Evolutionary conservation across 2,888 invertebrate genomes (phyloP).

Genomic region (Nemurella pictetii): DNA sequence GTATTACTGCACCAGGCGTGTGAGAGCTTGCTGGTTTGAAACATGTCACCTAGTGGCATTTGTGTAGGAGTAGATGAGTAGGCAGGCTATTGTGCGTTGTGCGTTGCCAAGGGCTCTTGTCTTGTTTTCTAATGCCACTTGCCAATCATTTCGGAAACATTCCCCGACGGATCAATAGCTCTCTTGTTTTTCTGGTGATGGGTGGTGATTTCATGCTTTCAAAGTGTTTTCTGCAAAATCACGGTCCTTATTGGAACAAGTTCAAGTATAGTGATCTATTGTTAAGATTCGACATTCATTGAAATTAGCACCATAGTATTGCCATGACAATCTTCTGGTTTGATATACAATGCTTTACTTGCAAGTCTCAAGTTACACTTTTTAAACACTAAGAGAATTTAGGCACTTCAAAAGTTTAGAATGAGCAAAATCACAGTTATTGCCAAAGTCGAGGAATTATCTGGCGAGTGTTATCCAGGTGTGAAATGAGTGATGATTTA

Average conservation of each 20-base stretch:
- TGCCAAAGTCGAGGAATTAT: neutral
- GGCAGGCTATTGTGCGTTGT: constrained; percentile 45
- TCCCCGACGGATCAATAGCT: constrained; percentile 46
- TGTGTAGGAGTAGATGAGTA: constrained; percentile 42
- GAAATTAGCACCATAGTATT: no score
- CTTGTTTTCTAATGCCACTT: constrained; percentile 50
- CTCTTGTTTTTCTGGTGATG: constrained; percentile 1
- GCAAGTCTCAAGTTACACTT: no score
- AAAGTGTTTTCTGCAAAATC: constrained; percentile 29
- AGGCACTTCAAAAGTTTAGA: no score
- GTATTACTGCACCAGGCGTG: no score
- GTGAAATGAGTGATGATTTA: neutral
- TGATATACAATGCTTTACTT: no score
- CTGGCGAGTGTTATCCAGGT: neutral
- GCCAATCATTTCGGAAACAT: constrained; percentile 53
- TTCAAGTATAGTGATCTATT: no score
- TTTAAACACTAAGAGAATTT: no score
- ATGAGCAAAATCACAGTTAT: no score
- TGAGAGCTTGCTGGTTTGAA: no score
- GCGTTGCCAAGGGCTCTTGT: constrained; percentile 52
- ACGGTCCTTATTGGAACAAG: neutral
- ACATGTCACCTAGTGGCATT: neutral
- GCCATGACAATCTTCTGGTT: no score
- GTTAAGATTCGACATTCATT: no score
- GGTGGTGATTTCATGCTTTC: constrained; percentile 25